Conservation (phyloP, 2,113 vertebrate species). For the Leucosticte australis region DNA sequence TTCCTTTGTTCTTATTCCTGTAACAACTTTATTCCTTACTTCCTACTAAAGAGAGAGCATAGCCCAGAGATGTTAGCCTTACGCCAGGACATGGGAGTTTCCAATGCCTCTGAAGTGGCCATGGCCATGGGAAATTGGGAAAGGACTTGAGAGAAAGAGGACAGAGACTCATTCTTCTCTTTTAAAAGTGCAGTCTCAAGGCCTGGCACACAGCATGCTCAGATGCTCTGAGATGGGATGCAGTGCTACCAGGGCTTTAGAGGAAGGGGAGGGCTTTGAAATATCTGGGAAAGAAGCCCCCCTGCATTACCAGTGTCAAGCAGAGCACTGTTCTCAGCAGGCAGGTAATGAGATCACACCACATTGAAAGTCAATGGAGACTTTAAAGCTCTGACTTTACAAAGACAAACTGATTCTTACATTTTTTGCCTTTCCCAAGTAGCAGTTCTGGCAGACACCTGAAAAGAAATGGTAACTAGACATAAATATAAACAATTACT, state of each 20-base stretch:
- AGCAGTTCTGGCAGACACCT: constrained; percentile 25
- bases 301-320: not conserved
- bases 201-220: not conserved
- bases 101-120: not conserved
- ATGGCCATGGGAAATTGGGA: not conserved
- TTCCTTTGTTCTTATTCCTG: not conserved
- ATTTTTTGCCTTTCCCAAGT: not conserved
- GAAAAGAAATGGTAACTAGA: constrained; percentile 55
- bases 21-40: not conserved
- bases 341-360: constrained; percentile 15
- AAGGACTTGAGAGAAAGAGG: not conserved
- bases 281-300: not conserved
- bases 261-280: not conserved
- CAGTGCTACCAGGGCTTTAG: not conserved
- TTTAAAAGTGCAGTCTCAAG: not conserved
- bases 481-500: constrained; percentile 63
- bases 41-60: not conserved
- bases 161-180: not conserved
- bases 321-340: not conserved
- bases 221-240: not conserved
- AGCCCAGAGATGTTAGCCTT: not conserved
- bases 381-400: constrained; percentile 17
- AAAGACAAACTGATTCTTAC: not conserved
- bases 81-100: not conserved
- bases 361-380: constrained; percentile 27